Base-by-base conservation (phyloP, 2,888 invertebrate species). In the Geotrupes spiniger region DNA sequence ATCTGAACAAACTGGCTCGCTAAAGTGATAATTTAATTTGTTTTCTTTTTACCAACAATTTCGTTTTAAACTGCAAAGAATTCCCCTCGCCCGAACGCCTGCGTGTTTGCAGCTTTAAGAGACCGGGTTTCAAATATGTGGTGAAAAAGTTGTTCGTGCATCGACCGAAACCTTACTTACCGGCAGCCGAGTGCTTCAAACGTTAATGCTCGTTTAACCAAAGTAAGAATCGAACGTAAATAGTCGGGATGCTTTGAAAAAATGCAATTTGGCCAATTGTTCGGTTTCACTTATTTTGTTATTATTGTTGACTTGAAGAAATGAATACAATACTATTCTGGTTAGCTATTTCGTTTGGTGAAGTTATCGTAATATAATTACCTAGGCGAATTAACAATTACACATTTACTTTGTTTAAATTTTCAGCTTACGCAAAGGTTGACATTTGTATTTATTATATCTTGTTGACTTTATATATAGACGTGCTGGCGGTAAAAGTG, bases 11-110 rank as follows among this genome's bases (percentile, higher is more conserved):
- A 33, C 33, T 12, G 12, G 33, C 9, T 33, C n/a, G 33, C 15
- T 33, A 15, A 33, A 33, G 33, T 33, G 33, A 33, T 33, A 33
- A 33, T 33, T 33, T 33, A 33, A 33, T 33, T 21, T 10, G 33
- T 33, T 33, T 33, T 33, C 33, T 33, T 33, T 33, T 33, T 33
- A 33, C 9, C 11, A 33, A 6, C 12, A 15, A 33, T 33, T 33
- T 15, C 14, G 33, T 15, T 33, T 6, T 12, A 33, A 33, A 33
- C 9, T 15, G 33, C 33, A 14, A 33, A 33, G 33, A 33, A 33
- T 33, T 33, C 33, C 4, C 14, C 33, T 33, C 14, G 15, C 9
- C 9, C 9, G 15, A 11, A 33, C 15, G 33, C 14, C 14, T 33
- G 2, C 33, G 14, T 33, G 33, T 15, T n/a, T 15, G 33, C 33